Conservation (phyloP, 1,140 invertebrate genomes). For the Grapholita molesta region DNA sequence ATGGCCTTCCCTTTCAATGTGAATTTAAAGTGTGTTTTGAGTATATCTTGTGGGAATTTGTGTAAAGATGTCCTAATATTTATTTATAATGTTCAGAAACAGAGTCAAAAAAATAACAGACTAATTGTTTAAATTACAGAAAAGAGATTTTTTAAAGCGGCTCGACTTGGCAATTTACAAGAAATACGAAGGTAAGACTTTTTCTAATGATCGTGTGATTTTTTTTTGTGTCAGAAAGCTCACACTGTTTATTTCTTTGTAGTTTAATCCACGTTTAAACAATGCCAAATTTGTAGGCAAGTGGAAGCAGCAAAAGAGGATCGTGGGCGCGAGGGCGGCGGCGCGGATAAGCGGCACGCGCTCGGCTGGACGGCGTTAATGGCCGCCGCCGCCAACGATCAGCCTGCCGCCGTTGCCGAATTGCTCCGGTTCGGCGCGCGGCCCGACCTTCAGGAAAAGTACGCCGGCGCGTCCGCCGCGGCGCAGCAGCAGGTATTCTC, state of each 20-base stretch:
- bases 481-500: background rate
- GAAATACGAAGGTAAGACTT: conserved; percentile 81
- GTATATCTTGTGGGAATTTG: too few species aligned
- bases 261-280: too few species aligned
- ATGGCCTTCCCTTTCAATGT: too few species aligned
- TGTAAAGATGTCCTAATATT: too few species aligned
- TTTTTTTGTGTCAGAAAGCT: too few species aligned
- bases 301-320: conserved; percentile 27
- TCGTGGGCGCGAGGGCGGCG: conserved; percentile 50
- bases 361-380: conserved; percentile 94
- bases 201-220: too few species aligned
- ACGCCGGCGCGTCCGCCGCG: conserved; percentile 59
- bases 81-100: too few species aligned
- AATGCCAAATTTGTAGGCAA: conserved; percentile 1
- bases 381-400: conserved; percentile 89
- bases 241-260: too few species aligned
- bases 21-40: too few species aligned
- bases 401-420: conserved; percentile 81
- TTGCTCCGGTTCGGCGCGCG: conserved; percentile 88
- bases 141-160: conserved; percentile 81
- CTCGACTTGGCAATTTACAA: conserved; percentile 80
- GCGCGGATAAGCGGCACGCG: conserved; percentile 82
- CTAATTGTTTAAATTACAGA: conserved; percentile 64
- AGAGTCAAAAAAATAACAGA: background rate
- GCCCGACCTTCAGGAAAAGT: conserved; percentile 89